Percentiles rank a stretch among this genome's conserved stretches.
These are phyloP conservation scores for Leuciscus waleckii DNA, from an alignment of 2,797 vertebrate genomes.

Conservation along the genomic window DNA sequence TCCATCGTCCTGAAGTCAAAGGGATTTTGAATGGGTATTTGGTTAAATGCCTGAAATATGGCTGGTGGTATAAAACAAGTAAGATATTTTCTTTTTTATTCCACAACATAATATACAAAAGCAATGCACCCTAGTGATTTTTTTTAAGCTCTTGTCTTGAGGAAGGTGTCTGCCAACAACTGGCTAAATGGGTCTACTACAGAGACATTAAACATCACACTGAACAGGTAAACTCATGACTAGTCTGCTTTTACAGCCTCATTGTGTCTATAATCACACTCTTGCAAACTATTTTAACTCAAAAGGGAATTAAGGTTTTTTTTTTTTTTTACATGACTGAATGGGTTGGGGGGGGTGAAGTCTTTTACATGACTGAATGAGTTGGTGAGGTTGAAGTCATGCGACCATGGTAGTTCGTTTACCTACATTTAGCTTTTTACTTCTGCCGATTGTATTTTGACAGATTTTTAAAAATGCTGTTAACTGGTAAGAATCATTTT, in stretches of 20 bases:
- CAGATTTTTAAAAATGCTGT: not conserved
- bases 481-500: not conserved
- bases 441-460: not conserved
- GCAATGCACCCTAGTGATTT: not conserved
- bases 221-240: not conserved
- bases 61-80: not conserved
- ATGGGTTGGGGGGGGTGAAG: too few relatives aligned
- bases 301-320: too few relatives aligned
- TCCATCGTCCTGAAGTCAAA: not conserved
- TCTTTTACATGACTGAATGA: not conserved
- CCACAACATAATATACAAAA: not conserved
- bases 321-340: too few relatives aligned
- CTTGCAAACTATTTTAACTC: too few relatives aligned
- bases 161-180: not conserved
- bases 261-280: not conserved
- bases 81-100: not conserved
- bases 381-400: not conserved
- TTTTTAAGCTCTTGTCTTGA: not conserved
- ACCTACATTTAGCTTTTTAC: not conserved
- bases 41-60: not conserved
- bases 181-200: not conserved
- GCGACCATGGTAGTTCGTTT: not conserved
- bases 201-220: not conserved
- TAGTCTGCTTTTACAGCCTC: not conserved
- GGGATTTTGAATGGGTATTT: not conserved